These are phyloP conservation scores for Myripristis jacobus DNA, from an alignment of 2,797 vertebrate species.

Conservation along the genomic window DNA sequence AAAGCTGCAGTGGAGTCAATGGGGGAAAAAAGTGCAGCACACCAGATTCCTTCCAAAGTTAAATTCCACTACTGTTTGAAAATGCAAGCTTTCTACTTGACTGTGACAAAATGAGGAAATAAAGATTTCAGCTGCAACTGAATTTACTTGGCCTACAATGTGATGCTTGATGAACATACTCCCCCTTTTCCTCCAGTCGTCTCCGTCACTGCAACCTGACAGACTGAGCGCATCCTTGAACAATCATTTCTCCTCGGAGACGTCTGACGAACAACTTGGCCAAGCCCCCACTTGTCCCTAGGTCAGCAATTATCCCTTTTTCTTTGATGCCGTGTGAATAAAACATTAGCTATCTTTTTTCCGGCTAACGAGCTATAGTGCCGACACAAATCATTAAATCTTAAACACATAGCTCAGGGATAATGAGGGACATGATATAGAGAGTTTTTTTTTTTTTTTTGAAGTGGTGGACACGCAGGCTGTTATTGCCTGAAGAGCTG, in stretches of 20 bases:
- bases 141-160: background rate
- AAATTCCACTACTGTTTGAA: background rate
- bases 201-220: constrained; percentile 3
- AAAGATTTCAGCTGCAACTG: background rate
- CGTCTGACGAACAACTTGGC: background rate
- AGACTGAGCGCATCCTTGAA: constrained; percentile 12
- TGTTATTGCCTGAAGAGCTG: constrained; percentile 11
- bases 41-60: background rate
- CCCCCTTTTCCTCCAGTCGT: background rate
- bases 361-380: constrained; percentile 46
- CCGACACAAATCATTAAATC: constrained; percentile 49
- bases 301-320: constrained; percentile 52
- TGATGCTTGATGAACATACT: constrained; percentile 4
- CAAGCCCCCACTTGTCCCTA: constrained; percentile 22
- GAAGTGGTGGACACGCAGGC: constrained; percentile 13
- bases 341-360: constrained; percentile 61
- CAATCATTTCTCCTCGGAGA: constrained; percentile 12
- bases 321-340: constrained; percentile 55
- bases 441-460: constrained; percentile 3
- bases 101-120: background rate
- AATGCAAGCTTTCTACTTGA: background rate
- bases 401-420: constrained; percentile 41
- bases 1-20: constrained; percentile 13
- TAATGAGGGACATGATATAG: constrained; percentile 42
- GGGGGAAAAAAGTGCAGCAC: constrained; percentile 7